phyloP scores from a whole-genome alignment of 2,797 vertebrate species.

The Phataginus tricuspis region DNA sequence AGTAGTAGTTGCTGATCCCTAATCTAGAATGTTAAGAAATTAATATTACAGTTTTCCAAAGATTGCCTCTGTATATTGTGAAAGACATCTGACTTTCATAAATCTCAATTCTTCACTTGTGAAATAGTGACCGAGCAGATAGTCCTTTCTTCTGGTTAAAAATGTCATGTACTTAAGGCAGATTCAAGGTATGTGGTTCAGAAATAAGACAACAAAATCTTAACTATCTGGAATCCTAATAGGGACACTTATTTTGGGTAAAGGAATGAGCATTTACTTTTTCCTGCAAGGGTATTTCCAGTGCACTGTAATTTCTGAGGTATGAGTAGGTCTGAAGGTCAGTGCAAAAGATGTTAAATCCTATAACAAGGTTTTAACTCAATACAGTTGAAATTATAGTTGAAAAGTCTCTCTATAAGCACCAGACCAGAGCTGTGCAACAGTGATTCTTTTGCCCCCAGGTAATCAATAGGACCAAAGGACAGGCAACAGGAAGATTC shows the following conservation, averaged over 20 bases:
- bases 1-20: not conserved
- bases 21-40: not conserved
- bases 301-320: not conserved
- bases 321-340: not conserved
- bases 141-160: not conserved
- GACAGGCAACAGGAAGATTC: not conserved
- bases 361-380: not conserved
- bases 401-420: not conserved
- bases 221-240: not conserved
- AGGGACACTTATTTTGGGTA: not conserved
- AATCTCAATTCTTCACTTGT: not conserved
- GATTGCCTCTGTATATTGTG: not conserved
- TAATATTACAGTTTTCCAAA: not conserved
- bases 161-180: not conserved
- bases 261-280: not conserved
- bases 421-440: not conserved
- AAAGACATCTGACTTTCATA: not conserved
- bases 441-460: not conserved
- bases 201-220: not conserved
- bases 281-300: not conserved
- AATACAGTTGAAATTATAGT: too few species aligned
- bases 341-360: not conserved
- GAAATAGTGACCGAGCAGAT: rapidly evolving
- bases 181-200: not conserved
- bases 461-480: not conserved